Base-by-base conservation (phyloP, 2,888 invertebrate species). In the Drosophila ochracea region DNA sequence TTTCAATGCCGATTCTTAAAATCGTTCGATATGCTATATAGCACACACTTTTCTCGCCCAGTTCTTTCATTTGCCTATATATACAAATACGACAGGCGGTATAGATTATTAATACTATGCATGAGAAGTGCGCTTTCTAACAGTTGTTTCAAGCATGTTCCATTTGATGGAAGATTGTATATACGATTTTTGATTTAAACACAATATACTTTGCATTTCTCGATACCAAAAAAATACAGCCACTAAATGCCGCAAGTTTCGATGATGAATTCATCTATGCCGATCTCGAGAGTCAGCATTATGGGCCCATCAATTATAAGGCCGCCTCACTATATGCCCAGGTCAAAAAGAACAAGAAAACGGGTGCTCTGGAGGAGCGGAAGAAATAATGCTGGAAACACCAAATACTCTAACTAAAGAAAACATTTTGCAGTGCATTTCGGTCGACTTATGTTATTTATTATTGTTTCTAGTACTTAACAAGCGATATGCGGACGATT, bases 301-400 rank as follows among this genome's bases (percentile, higher is more conserved):
- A 98, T 93, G 98, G 98, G 82, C 98, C 98, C 57, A 97, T 98
- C 92, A 97, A 98, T 94, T 98, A 98, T 94, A 98, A 98, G 92
- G 96, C 96, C 76, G 97, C 97, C 69, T 97, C 97, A 43, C 95
- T 97, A 89, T 96, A 96, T 94, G 96, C 96, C 72, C 95, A 96
- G 86, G 95, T 96, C 94, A 96, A 96, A 93, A 95, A 96, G 92
- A 91, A 93, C 73, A 92, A 92, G 80, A 92, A 93, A 86, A 91
- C 91, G 60, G 93, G 93, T 71, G 91, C 91, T 73, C 69, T 93
- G 73, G 90, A 90, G 66, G 92, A 92, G 80, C 80, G 86, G 53
- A 89, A 91, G 74, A 73, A 84, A 60, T 86, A 61, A 57, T 41
- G 31, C 43, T 16, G 43, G 25, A 43, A 19, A 10, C 39, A 13